Percentiles rank a stretch among this genome's conserved stretches.
These are phyloP conservation scores for Temnopleurus reevesii DNA, from an alignment of 53 echinoderm and acorn worm genomes.

Conservation along the genomic window DNA sequence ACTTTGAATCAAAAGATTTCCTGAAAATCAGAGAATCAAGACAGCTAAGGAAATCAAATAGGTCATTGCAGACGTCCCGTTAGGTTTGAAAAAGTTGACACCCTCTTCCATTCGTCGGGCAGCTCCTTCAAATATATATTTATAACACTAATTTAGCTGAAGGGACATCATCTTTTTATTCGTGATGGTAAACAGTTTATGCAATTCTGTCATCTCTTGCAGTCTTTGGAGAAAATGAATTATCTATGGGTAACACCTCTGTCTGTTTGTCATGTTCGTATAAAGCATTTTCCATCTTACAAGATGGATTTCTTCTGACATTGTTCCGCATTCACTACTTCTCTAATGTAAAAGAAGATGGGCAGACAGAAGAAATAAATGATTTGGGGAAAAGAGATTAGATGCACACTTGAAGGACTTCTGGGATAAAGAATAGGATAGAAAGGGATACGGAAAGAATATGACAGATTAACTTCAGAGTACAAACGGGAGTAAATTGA, in stretches of 20 bases:
- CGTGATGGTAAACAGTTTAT: too few species aligned
- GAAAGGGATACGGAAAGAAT: neutral
- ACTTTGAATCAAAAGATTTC: constrained; percentile 13
- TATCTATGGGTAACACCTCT: too few species aligned
- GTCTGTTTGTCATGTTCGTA: too few species aligned
- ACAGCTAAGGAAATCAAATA: constrained; percentile 40
- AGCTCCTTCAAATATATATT: neutral
- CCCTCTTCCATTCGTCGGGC: constrained; percentile 7
- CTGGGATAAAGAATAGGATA: neutral
- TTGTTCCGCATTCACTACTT: neutral
- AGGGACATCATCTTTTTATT: too few species aligned
- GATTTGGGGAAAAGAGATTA: neutral
- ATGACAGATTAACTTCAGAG: too few species aligned
- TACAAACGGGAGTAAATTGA: too few species aligned
- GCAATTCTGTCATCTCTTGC: too few species aligned
- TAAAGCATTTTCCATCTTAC: too few species aligned
- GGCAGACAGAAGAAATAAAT: neutral
- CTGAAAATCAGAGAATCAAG: constrained; percentile 3
- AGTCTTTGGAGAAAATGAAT: too few species aligned
- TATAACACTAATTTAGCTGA: neutral
- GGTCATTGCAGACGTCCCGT: constrained; percentile 5
- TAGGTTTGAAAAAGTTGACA: constrained; percentile 1
- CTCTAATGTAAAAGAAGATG: neutral
- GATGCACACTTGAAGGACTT: neutral
- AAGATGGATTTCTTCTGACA: too few species aligned